Evolutionary conservation across 2,113 vertebrate genomes (phyloP), one percentile per base, ranked within the genome.

Genomic region (Syngnathus floridae): DNA sequence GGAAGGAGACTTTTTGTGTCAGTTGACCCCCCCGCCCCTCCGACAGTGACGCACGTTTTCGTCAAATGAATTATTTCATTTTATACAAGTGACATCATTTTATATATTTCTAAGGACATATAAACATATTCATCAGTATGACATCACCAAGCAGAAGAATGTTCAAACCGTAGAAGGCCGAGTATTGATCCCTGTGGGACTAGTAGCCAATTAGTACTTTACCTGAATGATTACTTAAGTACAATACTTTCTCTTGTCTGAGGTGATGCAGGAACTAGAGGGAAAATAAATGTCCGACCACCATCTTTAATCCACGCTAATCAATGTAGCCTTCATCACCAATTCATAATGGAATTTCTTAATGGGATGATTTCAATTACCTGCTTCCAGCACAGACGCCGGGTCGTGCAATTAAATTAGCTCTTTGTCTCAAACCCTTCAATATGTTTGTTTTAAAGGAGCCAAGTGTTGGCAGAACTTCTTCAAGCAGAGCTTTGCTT

Each of bases 331-430:
- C 87, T 90, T 95, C 95, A 96, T 98, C 95, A 92, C 91, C 93
- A 94, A 93, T 95, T 97, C 93, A 95, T 96, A 88, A 88, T 93
- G 93, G 93, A 95, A 97, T 96, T 95, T 93, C 93, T 61, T 95
- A 96, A 96, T 95, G 94, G 94, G 91, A 93, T 92, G 90, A 94
- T 97, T 96, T 97, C 94, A 96, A 95, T 97, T 97, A 98, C 38
- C 26, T 59, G 36, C 57, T n/a, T 38, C 9, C 89, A 90, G 91
- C 91, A 88, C 90, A 88, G 92, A 92, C 74, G 76, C 82, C 66
- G 62, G 70, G 60, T 79, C 68, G 59, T 67, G 70, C 82, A 83
- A 85, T 86, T 84, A 84, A 86, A 84, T 82, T 74, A 81, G 68
- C 60, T 71, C 75, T 82, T 82, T 70, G 67, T 84, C 59, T 79